A percentile compares a stretch with the other conserved stretches of the same genome.
phyloP scores from a whole-genome alignment of 2,797 vertebrate genomes.

The Brotula barbata region DNA sequence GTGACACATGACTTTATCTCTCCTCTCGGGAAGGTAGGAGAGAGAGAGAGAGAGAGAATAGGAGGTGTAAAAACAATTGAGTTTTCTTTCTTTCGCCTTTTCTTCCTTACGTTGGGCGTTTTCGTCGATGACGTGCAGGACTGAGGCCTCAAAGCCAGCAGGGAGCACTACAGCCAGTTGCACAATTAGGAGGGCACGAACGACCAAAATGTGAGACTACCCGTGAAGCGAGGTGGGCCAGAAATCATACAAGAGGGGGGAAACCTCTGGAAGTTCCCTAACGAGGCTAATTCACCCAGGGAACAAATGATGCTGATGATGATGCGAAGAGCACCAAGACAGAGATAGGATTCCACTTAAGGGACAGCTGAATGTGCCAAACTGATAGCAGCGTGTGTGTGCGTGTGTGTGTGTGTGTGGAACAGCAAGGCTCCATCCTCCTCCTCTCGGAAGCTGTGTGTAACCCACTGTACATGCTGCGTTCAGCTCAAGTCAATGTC shows the following conservation, averaged over 20 bases:
- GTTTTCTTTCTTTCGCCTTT: slow-evolving; percentile 6
- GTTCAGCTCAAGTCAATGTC: slow-evolving; percentile 58
- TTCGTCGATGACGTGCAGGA: slow-evolving; percentile 43
- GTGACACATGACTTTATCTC: no score
- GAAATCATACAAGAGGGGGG: slow-evolving; percentile 6
- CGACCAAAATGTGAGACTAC: slow-evolving; percentile 19
- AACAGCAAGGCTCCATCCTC: slow-evolving; percentile 37
- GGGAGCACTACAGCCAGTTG: slow-evolving; percentile 64
- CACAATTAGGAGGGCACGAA: slow-evolving; percentile 31
- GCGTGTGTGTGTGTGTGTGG: slow-evolving; percentile 27
- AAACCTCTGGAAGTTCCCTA: slow-evolving; percentile 41
- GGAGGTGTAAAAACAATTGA: slow-evolving; percentile 3
- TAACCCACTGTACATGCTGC: slow-evolving; percentile 46
- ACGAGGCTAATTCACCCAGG: slow-evolving; percentile 35
- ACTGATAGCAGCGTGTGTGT: slow-evolving; percentile 33
- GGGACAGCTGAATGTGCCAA: slow-evolving; percentile 42
- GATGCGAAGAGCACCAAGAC: slow-evolving; percentile 42
- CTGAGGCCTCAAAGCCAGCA: slow-evolving; percentile 50
- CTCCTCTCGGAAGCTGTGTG: slow-evolving; percentile 38
- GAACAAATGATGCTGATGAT: slow-evolving; percentile 54
- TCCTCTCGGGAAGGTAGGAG: not conserved
- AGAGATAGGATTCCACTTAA: slow-evolving; percentile 55
- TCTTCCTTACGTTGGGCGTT: slow-evolving; percentile 21
- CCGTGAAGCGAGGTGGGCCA: not conserved
- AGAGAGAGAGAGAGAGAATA: not conserved